Conservation (phyloP, 2,888 invertebrate species). For the Chloroclysta siterata region DNA sequence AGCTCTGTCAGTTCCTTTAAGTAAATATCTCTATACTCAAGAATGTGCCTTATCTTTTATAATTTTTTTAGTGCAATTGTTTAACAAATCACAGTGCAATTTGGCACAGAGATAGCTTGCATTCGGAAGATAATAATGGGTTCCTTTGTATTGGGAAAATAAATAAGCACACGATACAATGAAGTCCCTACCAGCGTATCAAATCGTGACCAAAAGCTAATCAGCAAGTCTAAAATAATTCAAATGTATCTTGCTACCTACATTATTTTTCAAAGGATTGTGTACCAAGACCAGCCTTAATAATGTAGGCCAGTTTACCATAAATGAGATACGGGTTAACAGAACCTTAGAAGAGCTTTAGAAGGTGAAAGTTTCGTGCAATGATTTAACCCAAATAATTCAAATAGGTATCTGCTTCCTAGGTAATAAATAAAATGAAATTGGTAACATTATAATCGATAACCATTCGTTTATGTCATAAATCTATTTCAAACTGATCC, state of each 20-base stretch:
- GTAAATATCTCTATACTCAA: no score
- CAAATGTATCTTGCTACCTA: no score
- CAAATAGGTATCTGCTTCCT: neutral
- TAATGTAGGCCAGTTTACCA: neutral
- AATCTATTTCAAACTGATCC: neutral
- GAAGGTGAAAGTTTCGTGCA: slow-evolving; percentile 21
- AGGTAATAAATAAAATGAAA: neutral
- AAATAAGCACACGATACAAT: neutral
- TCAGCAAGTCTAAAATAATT: no score
- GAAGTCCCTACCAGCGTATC: no score
- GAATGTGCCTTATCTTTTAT: no score
- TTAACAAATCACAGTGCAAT: no score
- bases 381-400: neutral
- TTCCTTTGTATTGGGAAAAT: neutral
- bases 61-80: no score
- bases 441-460: neutral
- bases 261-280: no score
- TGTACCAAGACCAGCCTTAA: no score
- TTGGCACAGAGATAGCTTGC: no score
- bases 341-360: slow-evolving; percentile 6
- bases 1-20: no score
- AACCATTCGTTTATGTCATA: neutral
- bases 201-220: no score
- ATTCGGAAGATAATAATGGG: neutral
- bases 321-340: neutral